Evolutionary conservation across 2,113 vertebrate species (phyloP).

Genomic region (Psittacus erithacus): DNA sequence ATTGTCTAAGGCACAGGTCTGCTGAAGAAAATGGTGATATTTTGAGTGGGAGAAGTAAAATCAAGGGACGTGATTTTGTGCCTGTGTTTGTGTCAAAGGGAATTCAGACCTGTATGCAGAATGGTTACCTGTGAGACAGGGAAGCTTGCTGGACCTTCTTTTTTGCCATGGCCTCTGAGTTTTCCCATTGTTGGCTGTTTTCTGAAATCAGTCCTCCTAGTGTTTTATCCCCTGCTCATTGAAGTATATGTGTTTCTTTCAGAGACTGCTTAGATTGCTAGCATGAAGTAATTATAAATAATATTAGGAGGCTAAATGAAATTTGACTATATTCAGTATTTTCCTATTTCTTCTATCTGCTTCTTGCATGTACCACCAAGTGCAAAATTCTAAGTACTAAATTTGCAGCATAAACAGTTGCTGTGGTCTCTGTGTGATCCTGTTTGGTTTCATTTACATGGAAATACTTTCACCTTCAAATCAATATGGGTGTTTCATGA

Average conservation of each 20-base stretch:
- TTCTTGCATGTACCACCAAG: neutral
- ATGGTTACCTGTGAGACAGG: neutral
- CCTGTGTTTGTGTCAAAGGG: neutral
- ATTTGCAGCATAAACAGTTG: neutral
- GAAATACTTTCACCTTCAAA: neutral
- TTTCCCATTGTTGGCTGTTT: neutral
- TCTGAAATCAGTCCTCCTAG: neutral
- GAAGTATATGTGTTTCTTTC: neutral
- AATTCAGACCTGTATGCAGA: neutral
- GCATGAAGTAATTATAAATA: neutral
- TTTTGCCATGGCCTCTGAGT: neutral
- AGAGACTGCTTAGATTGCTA: neutral
- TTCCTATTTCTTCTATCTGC: neutral
- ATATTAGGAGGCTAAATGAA: neutral
- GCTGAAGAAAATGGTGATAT: neutral
- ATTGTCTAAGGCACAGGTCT: neutral
- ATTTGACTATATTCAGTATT: neutral
- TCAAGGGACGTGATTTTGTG: neutral
- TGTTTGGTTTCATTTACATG: neutral
- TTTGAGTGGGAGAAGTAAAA: neutral
- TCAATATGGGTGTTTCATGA: rapidly evolving
- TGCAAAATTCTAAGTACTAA: neutral
- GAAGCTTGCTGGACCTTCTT: neutral
- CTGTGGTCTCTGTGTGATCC: neutral
- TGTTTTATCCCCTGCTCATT: neutral